A percentile compares a stretch with the other conserved stretches of the same genome.
phyloP scores from a whole-genome alignment of 2,113 vertebrate species.

The Myrmecobius fasciatus region DNA sequence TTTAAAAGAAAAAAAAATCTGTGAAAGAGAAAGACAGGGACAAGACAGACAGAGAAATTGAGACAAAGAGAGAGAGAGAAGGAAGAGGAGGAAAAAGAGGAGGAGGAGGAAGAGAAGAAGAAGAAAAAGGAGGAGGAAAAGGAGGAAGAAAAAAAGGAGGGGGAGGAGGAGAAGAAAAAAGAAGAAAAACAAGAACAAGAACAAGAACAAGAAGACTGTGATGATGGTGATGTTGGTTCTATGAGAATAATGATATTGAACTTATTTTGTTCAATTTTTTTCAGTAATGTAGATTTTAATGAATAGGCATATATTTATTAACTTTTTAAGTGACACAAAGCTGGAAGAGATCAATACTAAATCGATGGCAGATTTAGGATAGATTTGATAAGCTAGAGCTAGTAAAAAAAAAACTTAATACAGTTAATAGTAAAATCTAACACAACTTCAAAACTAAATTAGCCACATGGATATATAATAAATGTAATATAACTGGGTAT shows the following conservation, averaged over 20 bases:
- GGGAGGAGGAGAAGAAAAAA: too few relatives aligned
- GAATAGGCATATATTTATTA: not conserved
- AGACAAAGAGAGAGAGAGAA: too few relatives aligned
- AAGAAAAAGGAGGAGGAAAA: too few relatives aligned
- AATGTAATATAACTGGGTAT: not conserved
- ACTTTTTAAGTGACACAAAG: not conserved
- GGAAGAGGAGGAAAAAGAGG: too few relatives aligned
- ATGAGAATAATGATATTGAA: not conserved
- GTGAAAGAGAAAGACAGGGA: too few relatives aligned
- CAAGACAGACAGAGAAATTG: too few relatives aligned
- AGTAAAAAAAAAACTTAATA: not conserved
- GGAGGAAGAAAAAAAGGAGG: too few relatives aligned
- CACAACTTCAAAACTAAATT: not conserved
- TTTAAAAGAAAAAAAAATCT: too few relatives aligned
- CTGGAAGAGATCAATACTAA: not conserved
- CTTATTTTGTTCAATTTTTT: too few relatives aligned
- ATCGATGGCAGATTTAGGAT: not conserved
- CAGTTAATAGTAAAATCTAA: not conserved
- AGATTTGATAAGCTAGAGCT: not conserved
- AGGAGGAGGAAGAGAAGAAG: too few relatives aligned
- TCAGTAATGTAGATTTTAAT: not conserved
- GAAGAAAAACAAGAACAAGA: too few relatives aligned
- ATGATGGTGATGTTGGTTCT: not conserved
- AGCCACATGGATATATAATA: not conserved
- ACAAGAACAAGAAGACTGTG: too few relatives aligned